These are phyloP conservation scores for Enteromius fasciolatus DNA, from an alignment of 2,797 vertebrate genomes.

Conservation along the genomic window DNA sequence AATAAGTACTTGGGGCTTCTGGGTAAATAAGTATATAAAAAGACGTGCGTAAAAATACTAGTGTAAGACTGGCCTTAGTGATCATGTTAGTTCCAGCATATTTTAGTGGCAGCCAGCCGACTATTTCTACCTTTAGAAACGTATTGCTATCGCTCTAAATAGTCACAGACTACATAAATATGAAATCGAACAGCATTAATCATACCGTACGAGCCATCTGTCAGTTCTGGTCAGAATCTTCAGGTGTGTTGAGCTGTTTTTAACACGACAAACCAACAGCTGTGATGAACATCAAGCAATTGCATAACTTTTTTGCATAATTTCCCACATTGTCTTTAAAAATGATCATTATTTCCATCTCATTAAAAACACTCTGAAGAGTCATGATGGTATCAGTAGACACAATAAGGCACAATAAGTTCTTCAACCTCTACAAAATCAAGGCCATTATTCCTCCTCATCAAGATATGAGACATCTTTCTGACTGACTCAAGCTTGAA, in stretches of 20 bases:
- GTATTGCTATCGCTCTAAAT: conserved; percentile 9
- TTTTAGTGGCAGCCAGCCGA: conserved; percentile 4
- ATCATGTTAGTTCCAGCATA: conserved; percentile 25
- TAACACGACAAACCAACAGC: background rate
- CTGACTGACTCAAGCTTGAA: background rate
- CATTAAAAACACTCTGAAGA: background rate
- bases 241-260: conserved; percentile 33
- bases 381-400: conserved; percentile 8
- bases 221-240: conserved; percentile 42
- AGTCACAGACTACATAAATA: conserved; percentile 31
- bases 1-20: conserved; percentile 30
- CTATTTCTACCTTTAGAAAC: conserved; percentile 1
- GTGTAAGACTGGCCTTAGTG: conserved; percentile 23
- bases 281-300: background rate
- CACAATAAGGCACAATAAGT: conserved; percentile 40
- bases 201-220: background rate
- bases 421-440: conserved; percentile 5
- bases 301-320: conserved; percentile 10
- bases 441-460: background rate
- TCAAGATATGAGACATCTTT: background rate
- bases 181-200: background rate
- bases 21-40: conserved; percentile 32
- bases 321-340: background rate
- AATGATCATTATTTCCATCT: background rate
- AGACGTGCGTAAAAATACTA: conserved; percentile 27